Evolutionary conservation across 2,888 invertebrate genomes (phyloP), one percentile per base, ranked within the genome.

Genomic region (Diarsia dahlii): DNA sequence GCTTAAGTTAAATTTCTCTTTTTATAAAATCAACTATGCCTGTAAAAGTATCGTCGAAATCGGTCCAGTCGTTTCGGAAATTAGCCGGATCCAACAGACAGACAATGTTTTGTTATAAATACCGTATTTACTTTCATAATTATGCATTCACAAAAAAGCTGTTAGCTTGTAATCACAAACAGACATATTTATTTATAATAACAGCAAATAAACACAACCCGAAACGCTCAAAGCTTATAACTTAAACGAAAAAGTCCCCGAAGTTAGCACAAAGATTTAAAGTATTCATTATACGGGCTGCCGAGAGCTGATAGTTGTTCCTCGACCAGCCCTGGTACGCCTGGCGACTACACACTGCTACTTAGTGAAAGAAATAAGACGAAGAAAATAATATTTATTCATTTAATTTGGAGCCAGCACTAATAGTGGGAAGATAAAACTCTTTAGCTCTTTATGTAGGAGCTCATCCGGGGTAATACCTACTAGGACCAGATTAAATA

Each of bases 231-330:
- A 13, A 45, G 46, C 56, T 64, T 60, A 63, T 68, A 8, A 46
- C 75, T 72, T 69, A 68, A 62, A 52, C 46, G 0, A 56, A 48
- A 71, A 67, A 23, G 62, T 56, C 28, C 15, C 48, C 66, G 64
- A 87, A 88, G 87, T 87, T 81, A 84, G 78, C 68, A 64, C 80
- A 82, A 88, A 88, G 89, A 88, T 88, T 88, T 88, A 88, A 88
- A 88, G 87, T 85, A 87, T 88, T 87, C 87, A 88, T 87, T 87
- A 87, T 74, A 82, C 82, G 81, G 70, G 80, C 80, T 81, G 85
- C 67, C 45, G 77, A 66, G 82, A 62, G 65, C 80, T 78, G 87
- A 88, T 88, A 85, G 89, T 87, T 82, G 81, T 72, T 85, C 62
- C 65, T 71, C 56, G 70, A 79, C 77, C 77, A 79, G 79, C 76